Evolutionary conservation across 1,140 invertebrate genomes (phyloP).

Genomic region (Caerostris darwini): DNA sequence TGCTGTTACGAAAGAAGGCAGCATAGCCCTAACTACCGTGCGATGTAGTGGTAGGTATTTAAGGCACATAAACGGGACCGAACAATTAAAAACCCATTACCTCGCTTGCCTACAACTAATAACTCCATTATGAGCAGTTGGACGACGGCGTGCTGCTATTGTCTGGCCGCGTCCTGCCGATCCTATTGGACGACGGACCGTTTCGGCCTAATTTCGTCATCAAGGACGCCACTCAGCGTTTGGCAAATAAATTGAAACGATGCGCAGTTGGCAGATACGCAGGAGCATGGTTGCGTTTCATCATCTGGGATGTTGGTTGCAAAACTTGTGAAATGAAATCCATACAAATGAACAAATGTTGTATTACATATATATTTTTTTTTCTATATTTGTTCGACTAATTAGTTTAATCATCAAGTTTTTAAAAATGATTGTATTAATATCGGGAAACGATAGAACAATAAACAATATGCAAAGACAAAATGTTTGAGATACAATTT

Average conservation of each 20-base stretch:
- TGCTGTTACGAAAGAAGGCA: background rate
- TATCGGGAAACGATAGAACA: too few species aligned
- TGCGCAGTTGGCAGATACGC: background rate
- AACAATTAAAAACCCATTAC: constrained; percentile 73
- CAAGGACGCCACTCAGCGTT: constrained; percentile 54
- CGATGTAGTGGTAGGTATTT: constrained; percentile 35
- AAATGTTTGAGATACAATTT: too few species aligned
- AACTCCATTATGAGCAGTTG: constrained; percentile 60
- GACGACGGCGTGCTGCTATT: constrained; percentile 44
- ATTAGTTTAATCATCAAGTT: too few species aligned
- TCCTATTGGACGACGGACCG: constrained; percentile 61
- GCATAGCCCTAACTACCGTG: background rate
- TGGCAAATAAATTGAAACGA: constrained; percentile 40
- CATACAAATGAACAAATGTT: too few species aligned
- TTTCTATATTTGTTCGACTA: too few species aligned
- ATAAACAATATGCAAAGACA: too few species aligned
- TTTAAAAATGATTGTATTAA: too few species aligned
- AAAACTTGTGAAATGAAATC: background rate
- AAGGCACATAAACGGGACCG: constrained; percentile 13
- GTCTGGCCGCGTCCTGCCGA: constrained; percentile 40
- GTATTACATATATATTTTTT: too few species aligned
- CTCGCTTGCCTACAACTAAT: constrained; percentile 47
- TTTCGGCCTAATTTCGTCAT: constrained; percentile 71
- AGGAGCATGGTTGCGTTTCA: constrained; percentile 2
- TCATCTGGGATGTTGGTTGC: constrained; percentile 1